These are phyloP conservation scores for Samia ricini DNA, from an alignment of 1,140 invertebrate species.

Conservation along the genomic window DNA sequence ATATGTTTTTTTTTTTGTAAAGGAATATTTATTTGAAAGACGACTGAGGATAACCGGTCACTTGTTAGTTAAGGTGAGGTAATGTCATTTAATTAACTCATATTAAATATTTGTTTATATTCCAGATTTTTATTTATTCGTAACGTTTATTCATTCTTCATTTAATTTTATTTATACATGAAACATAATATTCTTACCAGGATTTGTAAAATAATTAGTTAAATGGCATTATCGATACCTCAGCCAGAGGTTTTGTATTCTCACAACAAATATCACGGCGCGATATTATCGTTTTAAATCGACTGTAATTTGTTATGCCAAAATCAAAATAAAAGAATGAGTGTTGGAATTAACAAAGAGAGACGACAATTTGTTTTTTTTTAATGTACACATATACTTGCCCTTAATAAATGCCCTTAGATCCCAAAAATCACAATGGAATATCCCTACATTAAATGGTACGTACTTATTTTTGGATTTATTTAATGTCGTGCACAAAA, in stretches of 20 bases:
- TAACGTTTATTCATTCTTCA: too few species aligned
- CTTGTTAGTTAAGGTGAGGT: conserved; percentile 43
- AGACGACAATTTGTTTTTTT: conserved; percentile 64
- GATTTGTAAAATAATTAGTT: not conserved
- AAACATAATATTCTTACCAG: too few species aligned
- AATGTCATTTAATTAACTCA: conserved; percentile 35
- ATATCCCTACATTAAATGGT: conserved; percentile 48
- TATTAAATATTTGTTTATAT: conserved; percentile 16
- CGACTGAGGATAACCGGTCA: conserved; percentile 38
- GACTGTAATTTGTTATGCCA: conserved; percentile 58
- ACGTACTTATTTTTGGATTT: conserved; percentile 70
- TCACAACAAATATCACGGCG: conserved; percentile 78
- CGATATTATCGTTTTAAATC: conserved; percentile 41
- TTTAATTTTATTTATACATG: too few species aligned
- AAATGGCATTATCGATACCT: not conserved
- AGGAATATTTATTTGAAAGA: conserved; percentile 68
- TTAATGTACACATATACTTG: conserved; percentile 35
- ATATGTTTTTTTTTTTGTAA: conserved; percentile 49
- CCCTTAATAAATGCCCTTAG: conserved; percentile 37
- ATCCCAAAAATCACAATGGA: conserved; percentile 33
- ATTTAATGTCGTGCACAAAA: conserved; percentile 60
- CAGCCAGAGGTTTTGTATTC: conserved; percentile 49
- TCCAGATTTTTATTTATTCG: conserved; percentile 10
- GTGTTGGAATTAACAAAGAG: conserved; percentile 73
- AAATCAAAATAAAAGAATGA: conserved; percentile 76